Base-by-base conservation (phyloP, 2,888 invertebrate species). In the Ectropis crepuscularia region DNA sequence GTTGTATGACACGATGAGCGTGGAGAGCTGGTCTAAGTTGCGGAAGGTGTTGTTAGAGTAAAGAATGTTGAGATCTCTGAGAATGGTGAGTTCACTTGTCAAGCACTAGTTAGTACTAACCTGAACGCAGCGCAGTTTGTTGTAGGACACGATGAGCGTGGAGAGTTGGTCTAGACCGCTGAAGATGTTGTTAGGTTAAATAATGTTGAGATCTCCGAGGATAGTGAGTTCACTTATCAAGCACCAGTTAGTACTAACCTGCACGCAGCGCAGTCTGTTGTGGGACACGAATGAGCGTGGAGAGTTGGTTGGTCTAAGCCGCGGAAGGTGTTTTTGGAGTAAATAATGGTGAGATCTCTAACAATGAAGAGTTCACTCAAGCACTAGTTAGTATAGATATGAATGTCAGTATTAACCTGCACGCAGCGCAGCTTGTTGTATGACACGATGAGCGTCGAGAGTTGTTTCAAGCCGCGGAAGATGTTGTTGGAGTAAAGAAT, bases 401-500 rank as follows among this genome's bases (percentile, higher is more conserved):
- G 11, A 6, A 36, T 48, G n/a, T 6, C 48, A 36, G 5, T 28
- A 37, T n/a, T 1, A 0, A 92, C 92, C 87, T 92, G 92, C 37
- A 99, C 96, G 85, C 99, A 99, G 88, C 99, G 96, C 50, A 99
- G 93, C 79, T 96, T 96, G 86, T 99, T 99, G 93, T 98, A 99
- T 79, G 99, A 99, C 72, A 99, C 96, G 68, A 99, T 99, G 68
- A 99, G 93, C 0, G 99, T 99, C 28, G 98, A 97, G 53, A 99
- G 93, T 80, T 97, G 97, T 45, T 96, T 96, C 59, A 99, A 94
- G 71, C 98, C 98, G 42, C 95, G 95, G 85, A 99, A 99, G 0
- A 98, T 97, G 82, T 96, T 94, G 92, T 98, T 98, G 53, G 98
- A n/a, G n/a, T n/a, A n/a, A n/a, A 28, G 1, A 4, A 28, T 28